Evolutionary conservation across 92 coral and sea anemone genomes (phyloP), one percentile per base, ranked within the genome.

Genomic region (Porites evermanni): DNA sequence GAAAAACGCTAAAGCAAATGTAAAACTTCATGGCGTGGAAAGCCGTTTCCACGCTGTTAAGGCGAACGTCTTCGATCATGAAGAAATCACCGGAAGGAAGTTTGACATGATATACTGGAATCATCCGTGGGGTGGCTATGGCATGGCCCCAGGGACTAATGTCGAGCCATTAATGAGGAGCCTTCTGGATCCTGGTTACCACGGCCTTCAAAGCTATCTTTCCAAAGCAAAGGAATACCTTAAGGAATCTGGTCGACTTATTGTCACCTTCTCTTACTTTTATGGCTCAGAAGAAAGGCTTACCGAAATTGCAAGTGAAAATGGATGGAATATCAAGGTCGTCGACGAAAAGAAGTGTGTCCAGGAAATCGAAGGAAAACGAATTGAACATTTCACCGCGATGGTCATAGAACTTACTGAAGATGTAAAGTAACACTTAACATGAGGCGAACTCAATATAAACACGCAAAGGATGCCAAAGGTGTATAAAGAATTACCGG

Each of bases 71-170:
- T 85, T 77, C 50, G 73, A 85, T 32, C 77, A 77, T 72, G 83
- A 74, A 21, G 89, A 85, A 69, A 85, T 85, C 53, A 74, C 71
- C 16, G 78, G 83, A 64, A 75, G 72, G 65, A 85, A 85, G 61
- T 85, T 85, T 77, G 89, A 85, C 72, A 47, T 85, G 21, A 85
- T 85, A 17, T 77, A 53, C 60, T 85, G 89, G 89, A 75, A 77
- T 65, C 79, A 85, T 38, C 89, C 89, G 3, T 80, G 82, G 9
- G 70, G 76, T 4, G 85, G 80, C 38, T 54, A 88, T 17, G 74
- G 75, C 23, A 66, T 77, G 69, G 79, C 80, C 3, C 74, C 79
- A 24, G 85, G 87, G 13, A 78, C 89, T 12, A 90, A 89, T 84
- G 26, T 67, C 2, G 72, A 67, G 47, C 72, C 72, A 67, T 23